A percentile compares a stretch with the other conserved stretches of the same genome.
Conservation (phyloP, 37 sponge, comb jelly and placozoan genomes). For the Haliclona indistincta region DNA sequence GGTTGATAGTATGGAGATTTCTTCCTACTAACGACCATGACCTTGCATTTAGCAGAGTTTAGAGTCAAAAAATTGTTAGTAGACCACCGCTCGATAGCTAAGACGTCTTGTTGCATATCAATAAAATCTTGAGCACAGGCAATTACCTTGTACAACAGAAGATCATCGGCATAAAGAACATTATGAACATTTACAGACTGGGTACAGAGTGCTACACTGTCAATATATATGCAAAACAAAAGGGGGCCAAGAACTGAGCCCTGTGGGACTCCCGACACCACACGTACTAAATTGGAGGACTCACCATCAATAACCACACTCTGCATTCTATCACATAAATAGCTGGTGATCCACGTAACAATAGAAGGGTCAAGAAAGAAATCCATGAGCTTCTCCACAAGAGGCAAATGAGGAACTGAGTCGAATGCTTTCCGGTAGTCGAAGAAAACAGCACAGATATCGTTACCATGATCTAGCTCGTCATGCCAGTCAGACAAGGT, state of each 20-base stretch:
- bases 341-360: neutral
- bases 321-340: neutral
- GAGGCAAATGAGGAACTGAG: neutral
- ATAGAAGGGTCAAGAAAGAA: neutral
- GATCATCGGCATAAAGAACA: too few relatives aligned
- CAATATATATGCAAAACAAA: too few relatives aligned
- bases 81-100: too few relatives aligned
- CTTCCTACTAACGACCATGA: too few relatives aligned
- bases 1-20: too few relatives aligned
- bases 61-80: too few relatives aligned
- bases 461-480: neutral
- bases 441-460: neutral
- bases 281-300: neutral
- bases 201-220: too few relatives aligned
- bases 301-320: neutral
- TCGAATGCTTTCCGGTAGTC: slow-evolving; percentile 4
- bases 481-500: neutral
- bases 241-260: neutral
- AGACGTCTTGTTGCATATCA: too few relatives aligned
- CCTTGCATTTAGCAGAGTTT: too few relatives aligned
- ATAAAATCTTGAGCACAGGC: too few relatives aligned
- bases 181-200: too few relatives aligned
- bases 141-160: too few relatives aligned
- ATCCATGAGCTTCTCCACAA: neutral
- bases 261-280: neutral